Evolutionary conservation across 2,113 vertebrate species (phyloP), one percentile per base, ranked within the genome.

Genomic region (Sorex araneus): DNA sequence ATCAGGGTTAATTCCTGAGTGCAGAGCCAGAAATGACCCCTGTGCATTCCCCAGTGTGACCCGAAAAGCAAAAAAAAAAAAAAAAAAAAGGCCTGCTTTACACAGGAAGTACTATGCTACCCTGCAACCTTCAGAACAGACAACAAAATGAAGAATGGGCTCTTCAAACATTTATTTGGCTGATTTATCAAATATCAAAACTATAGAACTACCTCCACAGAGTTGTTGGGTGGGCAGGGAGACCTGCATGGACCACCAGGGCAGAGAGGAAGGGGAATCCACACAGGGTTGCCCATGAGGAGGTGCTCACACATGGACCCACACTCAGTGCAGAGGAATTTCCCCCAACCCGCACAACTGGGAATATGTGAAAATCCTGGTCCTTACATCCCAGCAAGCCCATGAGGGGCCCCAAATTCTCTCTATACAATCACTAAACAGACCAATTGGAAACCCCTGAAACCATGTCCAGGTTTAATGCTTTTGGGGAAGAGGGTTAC

Each of bases 121-220:
- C 64, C 10, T 30, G 11, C 25, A 66, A 13, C 64, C 8, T 66
- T 66, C 64, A 66, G 10, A 50, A 87, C n/a, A 83, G 64, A 74
- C 11, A 64, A 40, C 8, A 32, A 71, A 19, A 60, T 23, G 11
- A 30, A 71, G 40, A 30, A 8, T 6, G 6, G 67, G 57, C 1
- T 27, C 3, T 76, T 36, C 16, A 21, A 91, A 84, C 19, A 13
- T 95, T 95, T 93, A 95, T 93, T 95, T 34, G 21, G 25, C 30
- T 64, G 54, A 18, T 3, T 16, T 82, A 47, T 34, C 54, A 85
- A 81, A 74, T 78, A 69, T 81, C 40, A 3, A 6, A 0, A 28
- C 23, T 74, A 54, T 27, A 12, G 47, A 76, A 81, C 7, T 10
- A 54, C 32, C 67, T 84, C 54, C 36, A 6, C 27, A 89, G 32